Percentiles rank a stretch among this genome's conserved stretches.
Evolutionary conservation across 2,797 vertebrate species (phyloP).

Genomic region (Cossypha dichroa): DNA sequence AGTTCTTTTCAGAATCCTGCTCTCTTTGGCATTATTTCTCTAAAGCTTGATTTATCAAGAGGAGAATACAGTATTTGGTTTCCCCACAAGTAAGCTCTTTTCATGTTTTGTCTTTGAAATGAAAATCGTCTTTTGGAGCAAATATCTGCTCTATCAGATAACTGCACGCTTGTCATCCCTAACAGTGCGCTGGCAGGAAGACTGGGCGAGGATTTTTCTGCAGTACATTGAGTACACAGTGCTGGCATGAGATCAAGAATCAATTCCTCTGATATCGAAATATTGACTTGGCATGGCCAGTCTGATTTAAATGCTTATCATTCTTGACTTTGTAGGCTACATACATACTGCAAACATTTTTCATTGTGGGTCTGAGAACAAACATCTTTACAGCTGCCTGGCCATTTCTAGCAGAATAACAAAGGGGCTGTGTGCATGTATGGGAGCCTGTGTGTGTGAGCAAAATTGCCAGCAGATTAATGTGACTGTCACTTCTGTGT

Average conservation of each 20-base stretch:
- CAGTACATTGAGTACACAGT: conserved; percentile 59
- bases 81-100: conserved; percentile 66
- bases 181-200: conserved; percentile 61
- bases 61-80: conserved; percentile 68
- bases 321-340: conserved; percentile 62
- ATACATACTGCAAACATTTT: conserved; percentile 41
- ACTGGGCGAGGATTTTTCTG: conserved; percentile 55
- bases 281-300: conserved; percentile 64
- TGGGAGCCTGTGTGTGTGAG: not conserved
- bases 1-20: conserved; percentile 55
- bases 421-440: conserved; percentile 26
- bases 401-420: conserved; percentile 10
- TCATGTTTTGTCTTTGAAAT: conserved; percentile 76
- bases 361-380: not conserved
- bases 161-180: conserved; percentile 59
- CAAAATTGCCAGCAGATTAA: not conserved
- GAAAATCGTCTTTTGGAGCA: conserved; percentile 70
- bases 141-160: conserved; percentile 66
- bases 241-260: conserved; percentile 67
- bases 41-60: conserved; percentile 64
- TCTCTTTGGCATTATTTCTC: conserved; percentile 60
- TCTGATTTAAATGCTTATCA: conserved; percentile 69
- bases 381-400: conserved; percentile 15
- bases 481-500: not conserved
- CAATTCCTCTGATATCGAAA: conserved; percentile 71